These are phyloP conservation scores for Dryobota labecula DNA, from an alignment of 2,888 invertebrate genomes.

Conservation along the genomic window DNA sequence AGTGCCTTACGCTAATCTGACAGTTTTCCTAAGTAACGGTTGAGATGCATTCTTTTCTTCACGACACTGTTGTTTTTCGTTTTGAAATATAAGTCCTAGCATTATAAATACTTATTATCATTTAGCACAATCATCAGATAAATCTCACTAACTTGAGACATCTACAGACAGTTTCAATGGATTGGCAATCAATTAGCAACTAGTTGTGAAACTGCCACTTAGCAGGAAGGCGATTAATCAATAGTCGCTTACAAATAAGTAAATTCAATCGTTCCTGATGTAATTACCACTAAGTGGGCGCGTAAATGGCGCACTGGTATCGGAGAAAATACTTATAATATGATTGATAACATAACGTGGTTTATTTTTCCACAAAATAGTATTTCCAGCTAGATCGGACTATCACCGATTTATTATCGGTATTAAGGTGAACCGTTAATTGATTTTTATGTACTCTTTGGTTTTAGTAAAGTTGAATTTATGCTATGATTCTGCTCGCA, in stretches of 20 bases:
- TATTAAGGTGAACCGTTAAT: no score
- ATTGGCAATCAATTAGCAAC: slow-evolving; percentile 30
- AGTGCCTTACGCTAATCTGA: background rate
- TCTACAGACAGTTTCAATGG: slow-evolving; percentile 7
- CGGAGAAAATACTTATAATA: slow-evolving; percentile 16
- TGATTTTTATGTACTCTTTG: background rate
- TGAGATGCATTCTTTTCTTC: background rate
- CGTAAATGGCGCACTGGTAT: background rate
- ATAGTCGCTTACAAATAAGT: slow-evolving; percentile 18
- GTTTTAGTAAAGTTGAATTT: background rate
- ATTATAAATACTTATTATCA: background rate
- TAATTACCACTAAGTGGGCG: slow-evolving; percentile 9
- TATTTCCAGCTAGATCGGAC: background rate
- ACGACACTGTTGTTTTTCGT: background rate
- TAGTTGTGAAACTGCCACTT: slow-evolving; percentile 33
- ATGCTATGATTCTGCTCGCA: background rate
- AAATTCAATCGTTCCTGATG: slow-evolving; percentile 14
- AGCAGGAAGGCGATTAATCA: slow-evolving; percentile 25
- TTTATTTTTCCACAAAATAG: slow-evolving; percentile 5
- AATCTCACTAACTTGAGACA: slow-evolving; percentile 14
- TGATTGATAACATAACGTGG: background rate
- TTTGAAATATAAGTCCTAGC: slow-evolving; percentile 12
- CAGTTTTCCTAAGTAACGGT: background rate
- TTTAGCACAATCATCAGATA: slow-evolving; percentile 30
- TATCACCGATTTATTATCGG: background rate